Percentiles rank a stretch among this genome's conserved stretches.
Conservation (phyloP, 2,797 vertebrate genomes). For the Margarornis squamiger region DNA sequence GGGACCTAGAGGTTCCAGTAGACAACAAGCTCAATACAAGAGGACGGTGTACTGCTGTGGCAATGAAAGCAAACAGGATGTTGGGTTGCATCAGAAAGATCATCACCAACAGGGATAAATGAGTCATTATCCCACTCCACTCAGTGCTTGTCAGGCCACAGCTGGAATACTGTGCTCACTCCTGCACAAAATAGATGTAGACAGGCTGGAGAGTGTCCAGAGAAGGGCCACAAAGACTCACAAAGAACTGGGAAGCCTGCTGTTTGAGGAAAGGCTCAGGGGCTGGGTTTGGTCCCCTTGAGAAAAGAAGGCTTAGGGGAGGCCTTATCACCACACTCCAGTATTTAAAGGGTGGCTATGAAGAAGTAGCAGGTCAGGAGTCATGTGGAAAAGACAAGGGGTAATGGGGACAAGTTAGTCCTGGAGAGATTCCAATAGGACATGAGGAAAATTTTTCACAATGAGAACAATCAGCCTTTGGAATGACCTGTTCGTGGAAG, state of each 20-base stretch:
- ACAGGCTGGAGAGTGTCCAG: background rate
- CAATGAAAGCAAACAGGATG: background rate
- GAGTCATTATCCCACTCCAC: background rate
- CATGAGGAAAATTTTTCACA: background rate
- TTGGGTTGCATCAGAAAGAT: background rate
- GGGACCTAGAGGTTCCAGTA: background rate
- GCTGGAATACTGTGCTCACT: background rate
- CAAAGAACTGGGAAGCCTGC: background rate
- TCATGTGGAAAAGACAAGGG: background rate
- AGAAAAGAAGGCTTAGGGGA: background rate
- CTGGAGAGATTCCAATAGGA: background rate
- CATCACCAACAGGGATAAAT: background rate
- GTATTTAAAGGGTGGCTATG: background rate
- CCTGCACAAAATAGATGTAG: background rate
- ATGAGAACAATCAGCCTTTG: background rate
- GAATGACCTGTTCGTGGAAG: background rate
- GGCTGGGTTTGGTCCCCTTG: background rate
- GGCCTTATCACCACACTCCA: background rate
- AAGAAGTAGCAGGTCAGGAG: background rate
- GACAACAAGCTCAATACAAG: background rate
- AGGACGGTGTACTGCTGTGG: background rate
- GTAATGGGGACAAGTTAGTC: background rate
- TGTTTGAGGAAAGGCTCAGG: background rate
- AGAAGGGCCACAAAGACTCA: background rate
- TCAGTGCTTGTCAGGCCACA: background rate